Evolutionary conservation across 2,888 invertebrate genomes (phyloP), one percentile per base, ranked within the genome.

Genomic region (Epirrita christyi): DNA sequence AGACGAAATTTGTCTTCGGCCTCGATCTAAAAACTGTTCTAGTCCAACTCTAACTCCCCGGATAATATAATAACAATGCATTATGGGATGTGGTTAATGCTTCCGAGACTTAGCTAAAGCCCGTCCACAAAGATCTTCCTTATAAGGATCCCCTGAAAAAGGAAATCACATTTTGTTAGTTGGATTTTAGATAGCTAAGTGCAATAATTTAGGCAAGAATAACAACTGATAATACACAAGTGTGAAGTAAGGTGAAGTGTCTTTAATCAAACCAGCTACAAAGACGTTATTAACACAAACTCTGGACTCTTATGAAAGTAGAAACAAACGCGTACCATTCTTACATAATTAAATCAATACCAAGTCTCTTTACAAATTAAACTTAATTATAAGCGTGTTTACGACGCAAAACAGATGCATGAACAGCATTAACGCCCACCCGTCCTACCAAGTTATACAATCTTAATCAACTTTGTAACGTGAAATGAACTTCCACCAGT

Each of bases 51-150:
- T 59, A 55, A 28, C 36, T 59, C 45, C 70, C 70, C 59, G 62
- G 70, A 71, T 80, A 76, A 75, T 77, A 78, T 75, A 75, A 82
- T 80, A 81, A 80, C 80, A 81, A 82, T 81, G 80, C 73, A 80
- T 80, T 80, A 77, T 59, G 69, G 67, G 70, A 71, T 70, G 60
- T 63, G 68, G 63, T 72, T 75, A 75, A 73, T 76, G 71, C 71
- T 75, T 69, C 69, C 60, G 15, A 59, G 58, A 72, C 71, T 72
- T 69, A 70, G 72, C 72, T 70, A 67, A 69, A 70, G 67, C 67
- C 61, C 55, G 63, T 64, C 64, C 62, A 62, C 65, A 66, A 72
- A 70, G 67, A 71, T 70, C 70, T 69, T 55, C 62, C 41, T 64
- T 62, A 64, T 62, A 62, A 61, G 49, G n/a, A 36, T 52, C 41